Conservation (phyloP, 2,113 vertebrate species). For the Todiramphus saurophagus region DNA sequence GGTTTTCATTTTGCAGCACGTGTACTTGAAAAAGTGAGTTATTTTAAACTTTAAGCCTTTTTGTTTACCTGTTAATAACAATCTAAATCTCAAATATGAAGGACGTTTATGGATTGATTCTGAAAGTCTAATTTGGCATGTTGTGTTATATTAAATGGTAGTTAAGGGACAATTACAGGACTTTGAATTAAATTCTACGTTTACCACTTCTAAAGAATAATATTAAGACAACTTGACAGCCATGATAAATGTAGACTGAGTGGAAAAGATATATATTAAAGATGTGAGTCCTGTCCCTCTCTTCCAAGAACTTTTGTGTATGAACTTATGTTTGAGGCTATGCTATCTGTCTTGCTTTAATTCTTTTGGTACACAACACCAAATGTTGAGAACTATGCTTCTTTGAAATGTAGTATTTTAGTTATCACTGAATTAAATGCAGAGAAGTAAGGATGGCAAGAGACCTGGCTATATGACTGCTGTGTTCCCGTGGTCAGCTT, state of each 20-base stretch:
- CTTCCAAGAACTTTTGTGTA: neutral
- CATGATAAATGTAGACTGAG: neutral
- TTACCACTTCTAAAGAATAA: conserved; percentile 12
- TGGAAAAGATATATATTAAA: neutral
- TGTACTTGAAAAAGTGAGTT: neutral
- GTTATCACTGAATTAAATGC: neutral
- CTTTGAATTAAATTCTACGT: conserved; percentile 26
- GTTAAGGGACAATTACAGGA: neutral
- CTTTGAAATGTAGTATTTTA: neutral
- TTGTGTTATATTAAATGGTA: conserved; percentile 20
- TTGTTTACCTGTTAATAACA: neutral
- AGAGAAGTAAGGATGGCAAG: neutral
- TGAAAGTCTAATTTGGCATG: neutral
- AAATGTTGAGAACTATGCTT: neutral
- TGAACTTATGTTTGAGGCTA: neutral
- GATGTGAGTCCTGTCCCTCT: neutral
- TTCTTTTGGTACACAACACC: neutral
- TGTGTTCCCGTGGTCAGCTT: neutral
- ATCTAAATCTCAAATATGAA: neutral
- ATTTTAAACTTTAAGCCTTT: neutral
- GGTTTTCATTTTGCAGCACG: neutral
- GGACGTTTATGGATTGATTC: neutral
- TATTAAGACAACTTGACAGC: neutral
- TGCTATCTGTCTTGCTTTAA: neutral
- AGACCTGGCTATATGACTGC: neutral